Base-by-base conservation (phyloP, 2,113 vertebrate species). In the Chascanopsetta lugubris region DNA sequence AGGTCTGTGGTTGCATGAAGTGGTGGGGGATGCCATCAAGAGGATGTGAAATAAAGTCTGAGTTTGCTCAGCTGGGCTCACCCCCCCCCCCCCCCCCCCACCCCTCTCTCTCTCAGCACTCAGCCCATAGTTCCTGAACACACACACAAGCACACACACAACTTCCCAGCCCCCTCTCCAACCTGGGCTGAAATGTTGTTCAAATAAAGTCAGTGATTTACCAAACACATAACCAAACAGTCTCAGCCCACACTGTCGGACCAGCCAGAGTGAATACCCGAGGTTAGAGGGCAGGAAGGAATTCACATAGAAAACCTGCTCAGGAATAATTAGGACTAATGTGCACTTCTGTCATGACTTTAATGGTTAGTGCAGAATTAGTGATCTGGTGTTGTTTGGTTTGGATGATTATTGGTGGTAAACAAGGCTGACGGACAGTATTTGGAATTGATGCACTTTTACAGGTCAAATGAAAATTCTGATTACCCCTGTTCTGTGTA, bases 41-140 rank as follows among this genome's bases (percentile, higher is more conserved):
- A 87, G 90, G 89, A 88, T 90, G 88, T 91, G 88, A 91, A 92
- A 84, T 90, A 75, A 82, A 81, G 84, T 87, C 66, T 71, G 55
- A 70, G 90, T 92, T 92, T 92, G 85, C 86, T 91, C 90, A 93
- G 91, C 90, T 92, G 87, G 61, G 60, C 21, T 40, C 12, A 56
- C 38, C 43, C 50, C 34, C 46, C 22, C 53, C 17, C 2, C 45
- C 22, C 38, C 60, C 56, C 17, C 43, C 54, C 60, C 57, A 30
- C 42, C n/a, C 18, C 26, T 27, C 9, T 36, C 24, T 77, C 61
- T 68, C 60, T 69, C 69, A 56, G 72, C 67, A 63, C 42, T 74
- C 72, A 74, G n/a, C 76, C 78, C 82, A 72, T 55, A 80, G n/a
- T n/a, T n/a, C 82, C 72, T 55, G 69, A 64, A 63, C 56, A 48